Evolutionary conservation across 2,113 vertebrate species (phyloP).

Genomic region (Lasiurus cinereus): DNA sequence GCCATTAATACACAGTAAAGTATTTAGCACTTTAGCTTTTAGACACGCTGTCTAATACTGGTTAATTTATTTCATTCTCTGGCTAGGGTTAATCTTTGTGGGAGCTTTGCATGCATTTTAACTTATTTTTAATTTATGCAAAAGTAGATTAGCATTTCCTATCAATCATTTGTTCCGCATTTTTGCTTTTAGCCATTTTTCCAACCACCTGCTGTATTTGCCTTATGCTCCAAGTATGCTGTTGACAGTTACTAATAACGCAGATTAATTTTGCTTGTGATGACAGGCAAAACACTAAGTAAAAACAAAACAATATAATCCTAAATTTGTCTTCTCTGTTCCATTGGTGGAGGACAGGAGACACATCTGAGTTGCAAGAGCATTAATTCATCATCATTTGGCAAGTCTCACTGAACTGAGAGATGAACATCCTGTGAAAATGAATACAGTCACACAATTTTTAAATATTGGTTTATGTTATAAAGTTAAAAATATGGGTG

Average conservation of each 20-base stretch:
- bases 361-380: slow-evolving; percentile 54
- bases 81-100: slow-evolving; percentile 82
- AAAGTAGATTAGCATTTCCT: slow-evolving; percentile 85
- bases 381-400: slow-evolving; percentile 70
- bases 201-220: slow-evolving; percentile 87
- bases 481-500: background rate
- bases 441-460: slow-evolving; percentile 12
- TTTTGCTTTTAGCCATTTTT: slow-evolving; percentile 85
- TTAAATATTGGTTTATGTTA: slow-evolving; percentile 8
- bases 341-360: slow-evolving; percentile 65
- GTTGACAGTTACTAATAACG: slow-evolving; percentile 89
- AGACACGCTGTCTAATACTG: slow-evolving; percentile 80
- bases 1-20: slow-evolving; percentile 69
- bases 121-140: slow-evolving; percentile 87
- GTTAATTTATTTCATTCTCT: slow-evolving; percentile 84
- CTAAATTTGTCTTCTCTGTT: slow-evolving; percentile 59
- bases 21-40: slow-evolving; percentile 67
- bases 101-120: slow-evolving; percentile 80
- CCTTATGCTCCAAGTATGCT: slow-evolving; percentile 86
- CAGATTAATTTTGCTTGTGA: slow-evolving; percentile 86
- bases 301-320: slow-evolving; percentile 83
- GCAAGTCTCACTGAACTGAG: slow-evolving; percentile 21
- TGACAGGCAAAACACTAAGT: slow-evolving; percentile 85
- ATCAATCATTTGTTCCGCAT: slow-evolving; percentile 86
- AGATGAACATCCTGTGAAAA: background rate